Conservation (phyloP, 1,140 invertebrate genomes). For the Orchestia grillus region DNA sequence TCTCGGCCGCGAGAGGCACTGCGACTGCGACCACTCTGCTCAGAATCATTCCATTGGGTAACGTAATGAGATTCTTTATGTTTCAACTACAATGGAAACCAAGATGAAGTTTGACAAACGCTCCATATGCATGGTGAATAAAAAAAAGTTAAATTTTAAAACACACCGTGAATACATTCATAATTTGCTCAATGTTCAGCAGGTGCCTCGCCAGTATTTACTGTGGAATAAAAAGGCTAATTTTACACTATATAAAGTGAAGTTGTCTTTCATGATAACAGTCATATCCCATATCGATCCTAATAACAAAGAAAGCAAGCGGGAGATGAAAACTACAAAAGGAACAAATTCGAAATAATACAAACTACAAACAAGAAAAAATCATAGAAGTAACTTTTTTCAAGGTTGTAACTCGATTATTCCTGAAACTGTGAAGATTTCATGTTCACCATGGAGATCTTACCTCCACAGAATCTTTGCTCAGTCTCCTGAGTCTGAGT, state of each 20-base stretch:
- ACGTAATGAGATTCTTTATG: not conserved
- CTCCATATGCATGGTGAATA: not conserved
- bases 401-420: not conserved
- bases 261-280: not conserved
- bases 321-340: not conserved
- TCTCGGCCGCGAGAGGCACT: constrained; percentile 64
- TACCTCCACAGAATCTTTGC: constrained; percentile 36
- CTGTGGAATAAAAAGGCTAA: not conserved
- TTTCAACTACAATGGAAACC: not conserved
- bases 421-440: not conserved
- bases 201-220: not conserved
- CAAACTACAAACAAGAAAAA: not conserved
- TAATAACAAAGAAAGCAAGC: not conserved
- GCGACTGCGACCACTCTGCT: constrained; percentile 63
- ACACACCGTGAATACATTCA: not conserved
- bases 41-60: not conserved
- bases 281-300: not conserved
- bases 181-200: not conserved
- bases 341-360: not conserved
- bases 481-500: constrained; percentile 17
- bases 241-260: not conserved
- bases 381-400: not conserved
- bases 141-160: not conserved
- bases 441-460: not conserved
- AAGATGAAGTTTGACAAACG: not conserved